A percentile compares a stretch with the other conserved stretches of the same genome.
These are phyloP conservation scores for Beris chalybata DNA, from an alignment of 2,888 invertebrate genomes.

Conservation along the genomic window DNA sequence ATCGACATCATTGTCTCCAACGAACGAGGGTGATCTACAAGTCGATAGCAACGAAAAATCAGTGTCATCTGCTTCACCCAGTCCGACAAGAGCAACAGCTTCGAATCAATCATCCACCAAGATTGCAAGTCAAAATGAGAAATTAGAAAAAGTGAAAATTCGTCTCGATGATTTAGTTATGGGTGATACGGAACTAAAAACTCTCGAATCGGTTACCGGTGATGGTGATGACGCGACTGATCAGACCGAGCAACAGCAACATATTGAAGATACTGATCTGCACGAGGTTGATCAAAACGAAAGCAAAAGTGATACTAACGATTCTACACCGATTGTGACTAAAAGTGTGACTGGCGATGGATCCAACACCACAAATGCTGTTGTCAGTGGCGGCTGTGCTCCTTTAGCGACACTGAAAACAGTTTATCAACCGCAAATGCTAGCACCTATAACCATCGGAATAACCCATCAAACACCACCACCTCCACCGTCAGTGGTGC, in stretches of 20 bases:
- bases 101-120: too few relatives aligned
- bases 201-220: constrained; percentile 14
- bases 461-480: constrained; percentile 50
- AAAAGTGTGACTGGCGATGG: not conserved
- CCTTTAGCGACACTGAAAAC: not conserved
- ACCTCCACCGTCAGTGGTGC: constrained; percentile 59
- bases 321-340: too few relatives aligned
- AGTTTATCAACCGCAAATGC: not conserved
- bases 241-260: constrained; percentile 11
- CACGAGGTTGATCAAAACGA: too few relatives aligned
- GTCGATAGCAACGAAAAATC: not conserved
- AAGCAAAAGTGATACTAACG: too few relatives aligned
- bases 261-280: too few relatives aligned
- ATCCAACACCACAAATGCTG: not conserved
- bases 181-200: constrained; percentile 24
- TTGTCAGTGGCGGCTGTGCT: not conserved
- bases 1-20: constrained; percentile 40
- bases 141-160: constrained; percentile 33
- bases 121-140: constrained; percentile 25
- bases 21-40: constrained; percentile 31
- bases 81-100: constrained; percentile 1
- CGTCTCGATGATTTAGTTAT: constrained; percentile 31
- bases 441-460: not conserved
- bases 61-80: constrained; percentile 28
- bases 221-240: constrained; percentile 13